phyloP scores from a whole-genome alignment of 1,140 invertebrate genomes.

The Hyphantria cunea region DNA sequence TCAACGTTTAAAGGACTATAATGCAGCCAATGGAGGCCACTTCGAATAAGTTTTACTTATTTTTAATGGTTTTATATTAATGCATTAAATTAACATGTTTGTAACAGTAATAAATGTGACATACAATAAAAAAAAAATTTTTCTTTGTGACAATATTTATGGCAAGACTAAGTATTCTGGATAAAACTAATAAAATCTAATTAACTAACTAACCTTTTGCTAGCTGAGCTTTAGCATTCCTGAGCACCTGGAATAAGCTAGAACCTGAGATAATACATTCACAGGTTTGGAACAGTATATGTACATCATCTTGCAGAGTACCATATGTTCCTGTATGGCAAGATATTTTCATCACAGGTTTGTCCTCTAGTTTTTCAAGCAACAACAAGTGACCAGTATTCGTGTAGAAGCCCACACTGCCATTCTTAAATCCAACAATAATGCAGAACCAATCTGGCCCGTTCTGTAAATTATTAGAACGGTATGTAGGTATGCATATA shows the following conservation, averaged over 20 bases:
- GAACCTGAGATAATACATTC: constrained; percentile 92
- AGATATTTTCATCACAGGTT: constrained; percentile 90
- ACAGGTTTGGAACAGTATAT: constrained; percentile 89
- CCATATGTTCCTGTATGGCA: constrained; percentile 88
- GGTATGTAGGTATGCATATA: constrained; percentile 5
- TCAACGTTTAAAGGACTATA: no score
- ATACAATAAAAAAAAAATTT: no score
- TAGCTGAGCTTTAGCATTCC: constrained; percentile 90
- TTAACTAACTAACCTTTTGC: constrained; percentile 86
- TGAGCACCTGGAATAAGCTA: constrained; percentile 90
- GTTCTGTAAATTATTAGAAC: constrained; percentile 72
- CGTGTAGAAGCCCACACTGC: constrained; percentile 94
- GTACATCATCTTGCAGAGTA: constrained; percentile 90
- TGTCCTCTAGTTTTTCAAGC: constrained; percentile 92
- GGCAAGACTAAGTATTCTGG: no score
- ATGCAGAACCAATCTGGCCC: constrained; percentile 97
- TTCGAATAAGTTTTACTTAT: no score
- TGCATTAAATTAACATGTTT: no score
- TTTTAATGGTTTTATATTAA: no score
- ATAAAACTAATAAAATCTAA: no score
- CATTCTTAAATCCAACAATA: constrained; percentile 92
- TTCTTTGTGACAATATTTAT: no score
- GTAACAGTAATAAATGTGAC: no score
- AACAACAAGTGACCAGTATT: constrained; percentile 92
- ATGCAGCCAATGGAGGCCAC: no score